Conservation (phyloP, 2,113 vertebrate species). For the Mus musculus region GRCm39 chr8:12135001-12135500, state of each 20-base stretch:
- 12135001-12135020: too few species aligned
- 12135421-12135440: not conserved
- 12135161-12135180: too few species aligned
- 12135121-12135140: not conserved
- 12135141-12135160: not conserved
- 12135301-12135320: not conserved
- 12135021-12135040: not conserved
- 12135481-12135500: not conserved
- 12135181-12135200: not conserved
- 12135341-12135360: not conserved
- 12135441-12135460: not conserved
- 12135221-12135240: not conserved
- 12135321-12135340: not conserved
- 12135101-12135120: not conserved
- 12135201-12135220: not conserved
- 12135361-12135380: not conserved
- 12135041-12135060: not conserved
- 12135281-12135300: not conserved
- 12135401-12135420: not conserved
- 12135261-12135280: not conserved
- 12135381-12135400: not conserved
- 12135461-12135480: too few species aligned
- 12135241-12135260: not conserved
- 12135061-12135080: not conserved
- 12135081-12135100: not conserved